Evolutionary conservation across 1,140 invertebrate genomes (phyloP).

Genomic region (Eriocheir sinensis): DNA sequence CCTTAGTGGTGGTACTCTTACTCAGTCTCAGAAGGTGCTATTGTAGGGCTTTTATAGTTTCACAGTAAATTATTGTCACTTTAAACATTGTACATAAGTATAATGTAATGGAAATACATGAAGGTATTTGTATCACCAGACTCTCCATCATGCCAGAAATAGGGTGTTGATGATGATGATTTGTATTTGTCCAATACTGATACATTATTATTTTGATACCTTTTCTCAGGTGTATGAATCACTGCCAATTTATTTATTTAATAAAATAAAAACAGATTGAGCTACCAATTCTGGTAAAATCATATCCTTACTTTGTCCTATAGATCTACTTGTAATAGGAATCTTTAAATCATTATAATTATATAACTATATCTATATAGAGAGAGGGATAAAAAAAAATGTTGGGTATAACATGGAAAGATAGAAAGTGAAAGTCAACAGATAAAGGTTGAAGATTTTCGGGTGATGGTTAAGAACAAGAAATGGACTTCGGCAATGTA

Average conservation of each 20-base stretch:
- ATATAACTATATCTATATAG: too few species aligned
- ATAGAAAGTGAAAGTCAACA: too few species aligned
- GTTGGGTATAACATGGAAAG: too few species aligned
- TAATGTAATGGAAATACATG: not conserved
- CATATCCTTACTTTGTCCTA: not conserved
- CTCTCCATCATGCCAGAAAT: not conserved
- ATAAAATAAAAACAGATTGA: constrained; percentile 41
- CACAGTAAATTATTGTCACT: not conserved
- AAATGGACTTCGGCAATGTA: too few species aligned
- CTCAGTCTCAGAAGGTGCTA: constrained; percentile 49
- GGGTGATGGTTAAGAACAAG: too few species aligned
- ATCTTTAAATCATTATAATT: not conserved
- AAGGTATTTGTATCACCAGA: not conserved
- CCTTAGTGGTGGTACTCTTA: constrained; percentile 40
- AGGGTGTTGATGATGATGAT: not conserved
- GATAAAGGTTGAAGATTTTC: too few species aligned
- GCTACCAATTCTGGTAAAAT: too few species aligned
- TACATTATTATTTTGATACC: constrained; percentile 22
- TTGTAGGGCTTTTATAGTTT: constrained; percentile 41
- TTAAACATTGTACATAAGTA: not conserved
- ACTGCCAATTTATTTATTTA: constrained; percentile 55
- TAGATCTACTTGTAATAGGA: not conserved
- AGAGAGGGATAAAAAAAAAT: too few species aligned
- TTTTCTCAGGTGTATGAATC: constrained; percentile 44
- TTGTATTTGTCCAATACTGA: not conserved